phyloP scores from a whole-genome alignment of 2,797 vertebrate genomes.

The Scomberomorus guttatus region DNA sequence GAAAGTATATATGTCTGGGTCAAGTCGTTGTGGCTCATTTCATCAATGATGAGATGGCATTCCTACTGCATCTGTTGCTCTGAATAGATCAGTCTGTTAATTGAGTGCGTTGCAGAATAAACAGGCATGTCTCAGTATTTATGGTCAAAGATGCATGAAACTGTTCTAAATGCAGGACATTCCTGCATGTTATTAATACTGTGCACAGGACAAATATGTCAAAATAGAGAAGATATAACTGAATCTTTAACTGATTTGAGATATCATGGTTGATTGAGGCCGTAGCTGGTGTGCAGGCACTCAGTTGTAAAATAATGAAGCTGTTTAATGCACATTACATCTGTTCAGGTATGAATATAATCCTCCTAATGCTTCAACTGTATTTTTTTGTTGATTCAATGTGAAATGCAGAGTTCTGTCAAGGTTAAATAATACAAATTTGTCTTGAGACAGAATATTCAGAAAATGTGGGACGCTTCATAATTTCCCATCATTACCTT shows the following conservation, averaged over 20 bases:
- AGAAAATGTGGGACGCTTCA: not conserved
- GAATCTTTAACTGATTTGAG: not conserved
- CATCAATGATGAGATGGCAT: not conserved
- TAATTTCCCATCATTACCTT: conserved; percentile 11
- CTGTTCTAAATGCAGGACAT: not conserved
- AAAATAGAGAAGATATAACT: not conserved
- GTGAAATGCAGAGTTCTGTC: not conserved
- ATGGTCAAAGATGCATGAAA: not conserved
- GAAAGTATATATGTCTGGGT: conserved; percentile 37
- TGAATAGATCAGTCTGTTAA: conserved; percentile 5
- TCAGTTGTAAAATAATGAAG: not conserved
- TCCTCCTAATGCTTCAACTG: not conserved
- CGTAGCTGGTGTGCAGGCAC: not conserved
- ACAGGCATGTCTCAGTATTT: not conserved
- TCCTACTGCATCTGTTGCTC: not conserved
- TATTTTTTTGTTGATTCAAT: not conserved
- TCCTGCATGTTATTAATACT: not conserved
- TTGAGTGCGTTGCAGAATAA: not conserved
- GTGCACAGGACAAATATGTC: not conserved
- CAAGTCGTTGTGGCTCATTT: conserved; percentile 14
- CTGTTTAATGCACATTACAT: conserved; percentile 10
- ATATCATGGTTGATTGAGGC: not conserved
- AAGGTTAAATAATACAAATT: not conserved
- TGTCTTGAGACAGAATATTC: not conserved
- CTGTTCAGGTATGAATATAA: not conserved